These are phyloP conservation scores for Plodia interpunctella DNA, from an alignment of 1,140 invertebrate genomes.

Conservation along the genomic window DNA sequence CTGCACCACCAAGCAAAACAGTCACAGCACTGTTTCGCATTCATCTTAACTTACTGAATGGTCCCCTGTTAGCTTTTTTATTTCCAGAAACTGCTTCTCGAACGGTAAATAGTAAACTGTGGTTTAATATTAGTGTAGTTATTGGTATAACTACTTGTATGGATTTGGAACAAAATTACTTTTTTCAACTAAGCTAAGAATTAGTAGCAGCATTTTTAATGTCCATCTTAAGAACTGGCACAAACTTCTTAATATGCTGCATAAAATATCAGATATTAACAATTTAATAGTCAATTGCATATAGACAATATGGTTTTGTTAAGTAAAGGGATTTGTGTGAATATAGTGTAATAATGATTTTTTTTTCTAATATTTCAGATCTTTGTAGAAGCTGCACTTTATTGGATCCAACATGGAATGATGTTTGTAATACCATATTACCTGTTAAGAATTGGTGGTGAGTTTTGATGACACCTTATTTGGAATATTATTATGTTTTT, in stretches of 20 bases:
- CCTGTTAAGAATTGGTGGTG: slow-evolving; percentile 90
- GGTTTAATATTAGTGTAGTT: slow-evolving; percentile 10
- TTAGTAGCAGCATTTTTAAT: no score
- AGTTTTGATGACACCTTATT: slow-evolving; percentile 29
- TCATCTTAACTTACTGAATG: slow-evolving; percentile 94
- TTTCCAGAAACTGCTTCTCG: slow-evolving; percentile 96
- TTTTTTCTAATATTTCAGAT: slow-evolving; percentile 84
- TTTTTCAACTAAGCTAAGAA: no score
- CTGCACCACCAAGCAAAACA: slow-evolving; percentile 87
- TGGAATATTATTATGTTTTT: no score
- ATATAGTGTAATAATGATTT: no score
- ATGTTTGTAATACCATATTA: slow-evolving; percentile 96
- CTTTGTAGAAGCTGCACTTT: slow-evolving; percentile 92
- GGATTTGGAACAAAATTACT: no score
- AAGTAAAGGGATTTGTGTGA: no score
- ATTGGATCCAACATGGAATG: slow-evolving; percentile 95
- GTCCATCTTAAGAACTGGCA: no score
- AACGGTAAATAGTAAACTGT: slow-evolving; percentile 78
- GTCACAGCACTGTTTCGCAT: slow-evolving; percentile 91
- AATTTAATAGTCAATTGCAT: no score
- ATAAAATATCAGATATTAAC: no score
- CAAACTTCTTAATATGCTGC: no score
- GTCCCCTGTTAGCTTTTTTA: slow-evolving; percentile 91
- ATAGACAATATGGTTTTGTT: no score
- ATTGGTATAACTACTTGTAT: no score